Evolutionary conservation across 2,797 vertebrate species (phyloP), one percentile per base, ranked within the genome.

Genomic region (Mormyrus hasselquistii): DNA sequence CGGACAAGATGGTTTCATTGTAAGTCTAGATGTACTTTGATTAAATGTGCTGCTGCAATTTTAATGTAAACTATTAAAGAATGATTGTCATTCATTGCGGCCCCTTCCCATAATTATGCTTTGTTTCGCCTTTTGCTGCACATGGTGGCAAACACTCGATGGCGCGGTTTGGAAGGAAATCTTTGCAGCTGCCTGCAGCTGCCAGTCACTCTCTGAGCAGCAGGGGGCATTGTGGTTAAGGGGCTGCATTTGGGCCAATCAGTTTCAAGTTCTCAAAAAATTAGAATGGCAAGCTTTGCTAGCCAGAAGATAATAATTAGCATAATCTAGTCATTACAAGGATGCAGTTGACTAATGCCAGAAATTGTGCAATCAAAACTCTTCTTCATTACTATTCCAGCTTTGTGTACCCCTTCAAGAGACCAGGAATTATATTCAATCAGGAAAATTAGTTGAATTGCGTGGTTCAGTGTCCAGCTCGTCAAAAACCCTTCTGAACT

Each of bases 311-410:
- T 44, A 57, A 22, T 87, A 38, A 57, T 59, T 57, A 41, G 34
- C 85, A 87, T 41, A 19, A 87, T 87, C 53, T 73, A 73, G 29
- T 73, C 65, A 38, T 73, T 73, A 73, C 65, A 73, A 73, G 65
- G 19, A 47, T 8, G 38, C 7, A 41, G 38, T 82, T 8, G 14
- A 82, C 76, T 82, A 82, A 82, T 82, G 41, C 76, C 76, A 82
- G 76, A 44, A 82, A 82, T 82, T 47, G 38, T 82, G 34, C 19
- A 82, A 82, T 47, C 38, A 82, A 82, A 82, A 82, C 29, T 41
- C 76, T 79, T 79, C 8, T 41, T 41, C 69, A 41, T 76, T 34
- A 47, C 7, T 47, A 47, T n/a, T 44, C 41, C 38, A 41, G 41
- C 6, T 47, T 82, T 82, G 76, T 82, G 16, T 44, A n/a, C 38